Evolutionary conservation across 2,888 invertebrate genomes (phyloP).

Genomic region (Blomia tropicalis): DNA sequence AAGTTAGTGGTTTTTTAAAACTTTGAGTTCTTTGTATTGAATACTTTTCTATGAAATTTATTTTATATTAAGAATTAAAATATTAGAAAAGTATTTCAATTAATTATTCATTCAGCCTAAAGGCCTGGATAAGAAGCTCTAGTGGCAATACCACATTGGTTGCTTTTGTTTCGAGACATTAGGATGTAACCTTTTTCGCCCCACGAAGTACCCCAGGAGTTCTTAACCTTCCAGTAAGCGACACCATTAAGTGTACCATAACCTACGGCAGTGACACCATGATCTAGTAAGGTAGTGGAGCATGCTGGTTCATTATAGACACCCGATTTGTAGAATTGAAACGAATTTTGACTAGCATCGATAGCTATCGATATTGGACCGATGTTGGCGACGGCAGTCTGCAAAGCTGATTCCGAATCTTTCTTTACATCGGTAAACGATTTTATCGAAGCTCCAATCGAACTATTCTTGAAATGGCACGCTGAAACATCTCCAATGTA

Average conservation of each 20-base stretch:
- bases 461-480: conserved; percentile 38
- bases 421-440: conserved; percentile 50
- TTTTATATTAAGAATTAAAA: too few species aligned
- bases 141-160: conserved; percentile 69
- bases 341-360: conserved; percentile 65
- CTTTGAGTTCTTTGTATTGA: too few species aligned
- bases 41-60: too few species aligned
- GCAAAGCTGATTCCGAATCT: conserved; percentile 50
- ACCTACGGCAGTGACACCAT: conserved; percentile 73
- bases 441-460: conserved; percentile 58
- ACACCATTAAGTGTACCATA: conserved; percentile 48
- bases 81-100: too few species aligned
- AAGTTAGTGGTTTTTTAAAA: too few species aligned
- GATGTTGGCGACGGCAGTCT: conserved; percentile 55
- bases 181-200: conserved; percentile 68
- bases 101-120: conserved; percentile 41
- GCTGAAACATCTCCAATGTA: conserved; percentile 51
- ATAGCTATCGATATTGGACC: conserved; percentile 69
- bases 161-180: conserved; percentile 55
- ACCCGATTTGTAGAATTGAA: conserved; percentile 55
- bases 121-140: conserved; percentile 71
- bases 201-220: conserved; percentile 83
- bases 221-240: conserved; percentile 69
- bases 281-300: conserved; percentile 50
- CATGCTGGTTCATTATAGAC: conserved; percentile 55